Base-by-base conservation (phyloP, 2,797 vertebrate species). In the Scomberomorus guttatus region DNA sequence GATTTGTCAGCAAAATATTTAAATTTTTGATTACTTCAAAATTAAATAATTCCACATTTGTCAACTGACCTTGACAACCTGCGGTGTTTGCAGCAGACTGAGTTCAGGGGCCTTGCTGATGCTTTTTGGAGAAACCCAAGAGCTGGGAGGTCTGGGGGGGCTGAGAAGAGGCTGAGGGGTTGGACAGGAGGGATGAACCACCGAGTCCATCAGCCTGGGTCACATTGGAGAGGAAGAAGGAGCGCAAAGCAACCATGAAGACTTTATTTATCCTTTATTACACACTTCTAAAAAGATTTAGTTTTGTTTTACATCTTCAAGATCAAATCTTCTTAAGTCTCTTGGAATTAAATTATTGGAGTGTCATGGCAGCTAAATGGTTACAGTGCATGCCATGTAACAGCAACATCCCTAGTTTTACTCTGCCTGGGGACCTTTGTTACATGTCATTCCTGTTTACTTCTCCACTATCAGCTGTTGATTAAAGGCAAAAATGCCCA, bases 41-140 rank as follows among this genome's bases (percentile, higher is more conserved):
- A 20, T 1, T 3, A 15, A 34, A 20, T n/a, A 7, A 50, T 22
- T 60, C 1, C 15, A 32, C 59, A 63, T 29, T 55, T 46, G 9
- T 32, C 9, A n/a, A 14, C 92, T 94, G 80, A 98, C 97, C 96
- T 97, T 98, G 64, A 98, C 97, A 24, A 98, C 94, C 79, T 92
- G 96, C 17, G 98, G 97, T 3, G 97, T 98, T 81, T 97, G 96
- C 51, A 97, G 93, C 81, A 99, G 91, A 86, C 88, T 91, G 73
- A 98, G 90, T 79, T 98, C 97, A n/a, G 96, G 93, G 27, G 95
- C 92, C 72, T 94, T 94, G 60, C 81, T 74, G 64, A 82, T 51
- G 14, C 84, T 94, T 48, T 92, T 96, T 42, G 95, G 92, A 3
- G 93, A 89, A 70, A 90, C 24, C 82, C 90, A 93, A 7, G 94